A percentile compares a stretch with the other conserved stretches of the same genome.
phyloP scores from a whole-genome alignment of 2,888 invertebrate species.

The Eupeodes luniger region DNA sequence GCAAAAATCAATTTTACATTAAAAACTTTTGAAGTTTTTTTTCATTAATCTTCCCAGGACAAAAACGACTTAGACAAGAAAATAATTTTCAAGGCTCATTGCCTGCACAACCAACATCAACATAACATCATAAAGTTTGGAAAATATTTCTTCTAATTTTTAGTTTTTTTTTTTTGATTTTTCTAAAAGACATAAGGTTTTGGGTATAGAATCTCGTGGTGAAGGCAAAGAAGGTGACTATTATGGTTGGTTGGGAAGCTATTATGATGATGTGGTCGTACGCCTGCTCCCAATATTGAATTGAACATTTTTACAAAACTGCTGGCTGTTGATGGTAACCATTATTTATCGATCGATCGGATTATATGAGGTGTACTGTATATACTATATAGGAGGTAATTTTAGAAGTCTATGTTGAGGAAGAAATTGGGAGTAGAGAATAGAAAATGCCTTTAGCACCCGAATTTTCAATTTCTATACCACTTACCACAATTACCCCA shows the following conservation, averaged over 20 bases:
- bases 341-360: conserved; percentile 28
- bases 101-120: neutral
- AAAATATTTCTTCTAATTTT: conserved; percentile 1
- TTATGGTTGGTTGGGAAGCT: neutral
- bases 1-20: conserved; percentile 4
- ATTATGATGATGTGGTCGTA: conserved; percentile 8
- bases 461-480: conserved; percentile 64
- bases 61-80: neutral
- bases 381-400: neutral
- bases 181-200: conserved; percentile 2
- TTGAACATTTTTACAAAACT: conserved; percentile 46
- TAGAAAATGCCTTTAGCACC: conserved; percentile 11
- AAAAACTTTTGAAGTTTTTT: neutral
- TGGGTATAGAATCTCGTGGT: neutral
- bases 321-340: conserved; percentile 29
- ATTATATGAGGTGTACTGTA: neutral
- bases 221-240: too few relatives aligned
- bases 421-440: neutral
- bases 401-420: neutral
- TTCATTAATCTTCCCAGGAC: conserved; percentile 7
- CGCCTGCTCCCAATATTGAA: conserved; percentile 36
- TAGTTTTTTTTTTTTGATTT: conserved; percentile 24
- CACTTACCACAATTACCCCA: conserved; percentile 10
- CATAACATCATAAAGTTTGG: neutral
- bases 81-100: conserved; percentile 22